Percentiles rank a stretch among this genome's conserved stretches.
These are phyloP conservation scores for Polypedilum pembai DNA, from an alignment of 1,140 invertebrate species.

Conservation along the genomic window DNA sequence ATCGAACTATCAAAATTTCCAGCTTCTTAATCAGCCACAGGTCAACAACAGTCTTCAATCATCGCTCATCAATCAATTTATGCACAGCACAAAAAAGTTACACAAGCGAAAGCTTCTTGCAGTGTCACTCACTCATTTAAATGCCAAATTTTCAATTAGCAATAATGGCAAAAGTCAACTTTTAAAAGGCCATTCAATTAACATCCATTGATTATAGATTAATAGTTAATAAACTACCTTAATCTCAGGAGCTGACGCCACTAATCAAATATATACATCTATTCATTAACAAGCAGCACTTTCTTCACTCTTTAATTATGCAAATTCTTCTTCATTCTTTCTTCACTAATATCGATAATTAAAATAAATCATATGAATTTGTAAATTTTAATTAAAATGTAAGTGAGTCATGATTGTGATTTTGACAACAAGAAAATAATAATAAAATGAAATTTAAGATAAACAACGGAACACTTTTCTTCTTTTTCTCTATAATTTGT, in stretches of 20 bases:
- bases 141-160: no score
- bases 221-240: neutral
- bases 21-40: no score
- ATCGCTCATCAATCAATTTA: no score
- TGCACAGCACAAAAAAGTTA: no score
- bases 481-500: neutral
- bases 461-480: neutral
- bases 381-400: neutral
- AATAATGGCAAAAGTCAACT: neutral
- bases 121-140: no score
- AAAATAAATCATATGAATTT: neutral
- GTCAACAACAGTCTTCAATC: no score
- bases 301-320: conserved; percentile 20
- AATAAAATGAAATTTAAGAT: neutral
- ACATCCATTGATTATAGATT: neutral
- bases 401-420: conserved; percentile 15
- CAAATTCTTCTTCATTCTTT: neutral
- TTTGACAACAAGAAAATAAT: neutral
- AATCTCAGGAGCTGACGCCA: neutral
- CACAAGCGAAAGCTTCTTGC: no score
- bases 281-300: neutral
- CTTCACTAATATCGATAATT: neutral
- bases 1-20: no score
- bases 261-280: neutral
- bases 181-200: neutral